Base-by-base conservation (phyloP, 1,140 invertebrate species). In the Psix sp. region DNA sequence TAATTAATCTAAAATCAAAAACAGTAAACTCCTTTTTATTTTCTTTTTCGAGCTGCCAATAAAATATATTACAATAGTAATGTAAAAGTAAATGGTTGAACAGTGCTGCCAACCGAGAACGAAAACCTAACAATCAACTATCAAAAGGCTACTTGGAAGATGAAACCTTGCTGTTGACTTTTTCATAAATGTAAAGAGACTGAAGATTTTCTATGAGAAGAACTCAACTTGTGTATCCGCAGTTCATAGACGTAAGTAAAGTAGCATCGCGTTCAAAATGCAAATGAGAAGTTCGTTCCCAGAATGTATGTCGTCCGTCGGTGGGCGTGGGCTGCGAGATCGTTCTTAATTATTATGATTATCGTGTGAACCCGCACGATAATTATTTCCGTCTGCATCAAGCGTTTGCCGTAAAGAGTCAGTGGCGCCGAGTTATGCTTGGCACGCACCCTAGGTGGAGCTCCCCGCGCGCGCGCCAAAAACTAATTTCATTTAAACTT, bases 371-470 rank as follows among this genome's bases (percentile, higher is more conserved):
- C 66, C 71, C 56, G 52, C 56, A 39, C 66, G 65, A 74, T 83
- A 85, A 86, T 85, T 86, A 86, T 84, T 85, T 84, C 83, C 80
- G 80, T 74, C 80, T 77, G 74, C 57, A 75, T 72, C 76, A 77
- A 80, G 76, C 73, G 76, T 60, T 79, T 80, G 56, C 77, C 75
- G 77, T 45, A 56, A 72, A 74, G 71, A 70, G 48, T 11, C 16
- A 10, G 10, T 39, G 57, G 49, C 15, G 14, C 10, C 7, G 73
- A 80, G 73, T 80, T 78, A 75, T 63, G 45, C 67, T 67, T 74
- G 67, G 48, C 78, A 77, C 66, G 73, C 54, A 48, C 56, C 57
- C 52, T 43, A 59, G 26, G 16, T 73, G 52, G 36, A 54, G 42
- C 18, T 31, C 15, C 39, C 13, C 40, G 29, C 26, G 15, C 26